Evolutionary conservation across 1,140 invertebrate genomes (phyloP), one percentile per base, ranked within the genome.

Genomic region (Diabrotica undecimpunctata): DNA sequence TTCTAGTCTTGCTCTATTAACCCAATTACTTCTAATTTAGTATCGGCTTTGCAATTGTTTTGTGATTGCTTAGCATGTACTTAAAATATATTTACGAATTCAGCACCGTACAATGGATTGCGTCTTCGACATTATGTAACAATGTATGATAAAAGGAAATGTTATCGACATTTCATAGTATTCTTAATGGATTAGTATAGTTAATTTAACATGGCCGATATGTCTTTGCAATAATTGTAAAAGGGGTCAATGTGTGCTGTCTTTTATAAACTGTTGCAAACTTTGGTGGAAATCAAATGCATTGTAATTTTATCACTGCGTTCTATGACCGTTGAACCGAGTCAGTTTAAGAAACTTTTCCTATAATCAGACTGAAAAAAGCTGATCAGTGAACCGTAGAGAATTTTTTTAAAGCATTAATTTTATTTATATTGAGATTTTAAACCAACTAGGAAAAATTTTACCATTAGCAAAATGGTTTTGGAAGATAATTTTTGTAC

Each of bases 151-250:
- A 62, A 65, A 41, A 54, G 59, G 58, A 59, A 61, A 55, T 55
- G 64, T 57, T 61, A 64, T 65, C 58, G 64, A 61, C 59, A 59
- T 65, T 59, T 37, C 58, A 55, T 51, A 54, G 52, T 65, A 54
- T 46, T 61, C 52, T 50, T 65, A 65, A 65, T 65, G 64, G 64
- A 65, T 65, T 65, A 65, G 35, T 39, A 39, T 60, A 65, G 64
- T 65, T 53, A 61, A 54, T 65, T 56, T 61, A 65, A 65, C 64
- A 65, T 65, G 56, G 58, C 52, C 37, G 58, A 65, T 64, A 52
- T 51, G 64, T 65, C 58, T 65, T 61, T 57, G 54, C 64, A 65
- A 55, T 65, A 6, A 60, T 35, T n/a, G 7, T 50, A 61, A 65
- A 65, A 55, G 50, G 55, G 64, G 64, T 65, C 59, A 65, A 65